Evolutionary conservation across 2,113 vertebrate species (phyloP), one percentile per base, ranked within the genome.

Genomic region (Lates calcarifer): DNA sequence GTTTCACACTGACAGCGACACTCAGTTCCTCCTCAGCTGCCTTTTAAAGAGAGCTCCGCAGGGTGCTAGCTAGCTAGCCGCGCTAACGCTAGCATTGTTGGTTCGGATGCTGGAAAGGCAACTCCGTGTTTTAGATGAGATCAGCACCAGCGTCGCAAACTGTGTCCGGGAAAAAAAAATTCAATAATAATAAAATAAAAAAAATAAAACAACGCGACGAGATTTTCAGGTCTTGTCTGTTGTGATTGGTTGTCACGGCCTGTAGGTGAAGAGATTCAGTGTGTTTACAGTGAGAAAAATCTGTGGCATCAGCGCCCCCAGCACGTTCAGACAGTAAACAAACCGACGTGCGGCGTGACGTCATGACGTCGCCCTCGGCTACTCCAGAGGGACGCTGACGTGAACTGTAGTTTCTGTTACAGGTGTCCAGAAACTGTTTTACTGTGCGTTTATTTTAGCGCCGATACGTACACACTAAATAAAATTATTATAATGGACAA

Each of bases 311-410:
- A 81, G 90, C 84, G 67, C 83, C 83, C 79, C 82, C 67, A 43
- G 43, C 78, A 81, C 65, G 61, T 15, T 72, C 76, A 67, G 26
- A 82, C 84, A 63, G 85, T 94, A 93, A 94, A 94, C 91, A 94
- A 90, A 85, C 73, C 41, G 6, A 58, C n/a, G 11, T 0, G 35
- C 37, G n/a, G 55, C 90, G 86, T 92, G 77, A 91, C 91, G 87
- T 91, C 82, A 89, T 18, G 18, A 41, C 37, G 10, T 37, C 37
- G 10, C 41, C 41, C 9, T 15, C 45, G 2, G 6, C 3, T 10
- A 6, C 15, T 26, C 47, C n/a, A n/a, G n/a, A n/a, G n/a, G n/a
- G n/a, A n/a, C n/a, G n/a, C n/a, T n/a, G n/a, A n/a, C n/a, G n/a
- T n/a, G n/a, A n/a, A n/a, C n/a, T n/a, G n/a, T n/a, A n/a, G n/a